Evolutionary conservation across 1,140 invertebrate species (phyloP).

Genomic region (Geopemphigus sp.): DNA sequence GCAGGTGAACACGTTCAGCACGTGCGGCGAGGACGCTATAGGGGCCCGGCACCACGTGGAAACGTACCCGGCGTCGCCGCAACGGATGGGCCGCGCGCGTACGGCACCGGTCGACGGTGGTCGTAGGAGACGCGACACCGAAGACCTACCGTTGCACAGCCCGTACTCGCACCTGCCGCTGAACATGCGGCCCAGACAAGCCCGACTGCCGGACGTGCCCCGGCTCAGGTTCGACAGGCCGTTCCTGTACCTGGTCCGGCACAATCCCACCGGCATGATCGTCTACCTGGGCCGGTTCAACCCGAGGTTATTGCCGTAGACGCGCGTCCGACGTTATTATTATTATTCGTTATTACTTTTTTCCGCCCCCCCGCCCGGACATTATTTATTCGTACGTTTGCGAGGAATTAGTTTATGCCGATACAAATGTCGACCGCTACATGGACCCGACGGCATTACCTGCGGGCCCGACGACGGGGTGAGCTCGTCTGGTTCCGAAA

Average conservation of each 20-base stretch:
- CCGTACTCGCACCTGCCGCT: conserved; percentile 58
- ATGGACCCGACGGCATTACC: no score
- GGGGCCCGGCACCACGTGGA: conserved; percentile 73
- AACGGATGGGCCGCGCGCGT: conserved; percentile 52
- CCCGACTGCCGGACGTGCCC: conserved; percentile 67
- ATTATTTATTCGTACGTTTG: no score
- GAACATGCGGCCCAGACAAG: conserved; percentile 67
- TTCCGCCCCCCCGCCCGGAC: no score
- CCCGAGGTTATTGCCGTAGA: conserved; percentile 69
- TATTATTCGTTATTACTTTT: background rate
- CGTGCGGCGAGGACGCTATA: conserved; percentile 71
- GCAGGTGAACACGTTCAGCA: conserved; percentile 74
- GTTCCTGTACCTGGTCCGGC: conserved; percentile 80
- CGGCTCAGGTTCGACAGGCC: conserved; percentile 78
- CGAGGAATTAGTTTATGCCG: no score
- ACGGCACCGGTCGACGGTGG: background rate
- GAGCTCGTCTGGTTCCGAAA: no score
- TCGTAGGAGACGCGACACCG: background rate
- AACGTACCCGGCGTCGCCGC: conserved; percentile 70
- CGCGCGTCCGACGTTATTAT: background rate
- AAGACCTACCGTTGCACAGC: conserved; percentile 26
- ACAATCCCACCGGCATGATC: conserved; percentile 82
- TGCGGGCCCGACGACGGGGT: no score
- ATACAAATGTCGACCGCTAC: no score
- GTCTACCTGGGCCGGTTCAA: conserved; percentile 82